Conservation (phyloP, 2,113 vertebrate genomes). For the Rhipidura dahli region DNA sequence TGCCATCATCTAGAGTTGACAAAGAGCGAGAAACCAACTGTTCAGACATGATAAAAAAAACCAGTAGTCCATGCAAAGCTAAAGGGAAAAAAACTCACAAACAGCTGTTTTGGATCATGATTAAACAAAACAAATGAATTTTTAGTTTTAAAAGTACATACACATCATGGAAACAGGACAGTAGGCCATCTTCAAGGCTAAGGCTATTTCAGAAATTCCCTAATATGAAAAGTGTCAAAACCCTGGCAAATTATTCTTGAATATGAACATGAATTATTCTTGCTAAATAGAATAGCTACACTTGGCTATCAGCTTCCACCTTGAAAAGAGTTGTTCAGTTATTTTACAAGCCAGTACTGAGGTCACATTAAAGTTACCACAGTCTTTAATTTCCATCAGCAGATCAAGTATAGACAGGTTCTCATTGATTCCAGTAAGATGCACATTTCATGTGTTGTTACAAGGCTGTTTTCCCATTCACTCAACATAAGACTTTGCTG, state of each 20-base stretch:
- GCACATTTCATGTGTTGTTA: neutral
- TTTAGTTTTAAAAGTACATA: slow-evolving; percentile 3
- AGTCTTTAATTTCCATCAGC: neutral
- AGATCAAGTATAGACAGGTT: neutral
- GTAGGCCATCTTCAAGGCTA: neutral
- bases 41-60: neutral
- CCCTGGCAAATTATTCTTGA: neutral
- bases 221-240: neutral
- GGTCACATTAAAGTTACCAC: neutral
- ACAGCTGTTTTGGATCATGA: neutral
- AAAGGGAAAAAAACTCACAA: neutral
- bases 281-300: neutral
- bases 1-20: slow-evolving; percentile 74
- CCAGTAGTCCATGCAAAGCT: neutral
- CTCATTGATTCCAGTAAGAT: neutral
- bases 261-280: neutral
- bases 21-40: slow-evolving; percentile 26
- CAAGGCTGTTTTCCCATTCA: neutral
- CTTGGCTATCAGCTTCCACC: neutral
- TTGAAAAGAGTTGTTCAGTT: neutral
- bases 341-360: neutral
- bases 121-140: neutral
- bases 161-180: neutral
- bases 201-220: neutral
- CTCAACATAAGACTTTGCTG: neutral